phyloP scores from a whole-genome alignment of 92 coral and sea anemone species.

The Umimayanthus chanpuru region DNA sequence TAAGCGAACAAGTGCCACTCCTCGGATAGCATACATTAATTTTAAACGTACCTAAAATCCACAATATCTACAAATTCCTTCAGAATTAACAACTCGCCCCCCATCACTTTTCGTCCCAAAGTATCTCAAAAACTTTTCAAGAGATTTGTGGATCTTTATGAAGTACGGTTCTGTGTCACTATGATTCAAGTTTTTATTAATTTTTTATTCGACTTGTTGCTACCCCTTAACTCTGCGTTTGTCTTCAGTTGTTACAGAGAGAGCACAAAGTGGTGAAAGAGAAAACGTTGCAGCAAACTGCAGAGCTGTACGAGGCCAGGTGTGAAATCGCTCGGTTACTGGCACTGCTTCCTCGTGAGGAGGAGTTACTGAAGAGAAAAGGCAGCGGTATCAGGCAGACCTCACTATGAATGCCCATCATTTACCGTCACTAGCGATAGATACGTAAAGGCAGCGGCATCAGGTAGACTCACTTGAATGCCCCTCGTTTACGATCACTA shows the following conservation, averaged over 20 bases:
- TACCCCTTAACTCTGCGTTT: background rate
- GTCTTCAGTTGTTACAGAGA: slow-evolving; percentile 77
- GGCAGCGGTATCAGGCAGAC: slow-evolving; percentile 41
- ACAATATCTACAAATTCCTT: too few relatives aligned
- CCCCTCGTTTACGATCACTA: background rate
- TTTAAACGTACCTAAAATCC: too few relatives aligned
- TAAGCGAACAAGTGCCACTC: too few relatives aligned
- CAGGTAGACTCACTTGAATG: slow-evolving; percentile 37
- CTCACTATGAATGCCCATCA: background rate
- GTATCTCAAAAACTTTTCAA: too few relatives aligned
- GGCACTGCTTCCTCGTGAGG: slow-evolving; percentile 77
- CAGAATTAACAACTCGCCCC: too few relatives aligned
- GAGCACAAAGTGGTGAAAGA: slow-evolving; percentile 81
- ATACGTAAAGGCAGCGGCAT: slow-evolving; percentile 23
- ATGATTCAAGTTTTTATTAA: too few relatives aligned
- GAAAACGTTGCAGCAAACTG: slow-evolving; percentile 83
- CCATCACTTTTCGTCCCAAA: too few relatives aligned
- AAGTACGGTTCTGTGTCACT: too few relatives aligned
- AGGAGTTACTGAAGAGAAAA: slow-evolving; percentile 40
- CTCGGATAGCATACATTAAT: too few relatives aligned
- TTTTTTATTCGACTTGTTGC: too few relatives aligned
- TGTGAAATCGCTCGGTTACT: slow-evolving; percentile 88
- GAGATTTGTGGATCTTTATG: too few relatives aligned
- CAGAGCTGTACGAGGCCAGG: slow-evolving; percentile 92
- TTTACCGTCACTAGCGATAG: background rate